Evolutionary conservation across 2,797 vertebrate genomes (phyloP).

Genomic region (Periparus ater): DNA sequence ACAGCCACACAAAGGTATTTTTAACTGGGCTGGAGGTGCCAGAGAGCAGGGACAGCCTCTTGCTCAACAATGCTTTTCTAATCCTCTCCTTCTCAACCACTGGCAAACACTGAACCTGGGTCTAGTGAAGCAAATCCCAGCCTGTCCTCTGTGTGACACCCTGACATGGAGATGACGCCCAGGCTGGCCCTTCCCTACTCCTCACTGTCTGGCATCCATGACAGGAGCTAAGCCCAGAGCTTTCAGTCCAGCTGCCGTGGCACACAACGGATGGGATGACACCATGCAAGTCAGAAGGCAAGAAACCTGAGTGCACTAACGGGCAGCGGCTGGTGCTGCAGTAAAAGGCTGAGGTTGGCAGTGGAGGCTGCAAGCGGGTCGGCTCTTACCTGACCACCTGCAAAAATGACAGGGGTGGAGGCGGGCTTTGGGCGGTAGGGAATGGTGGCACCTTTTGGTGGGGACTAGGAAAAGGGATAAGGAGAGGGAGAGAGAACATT

Average conservation of each 20-base stretch:
- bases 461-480: conserved; percentile 93
- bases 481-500: conserved; percentile 85
- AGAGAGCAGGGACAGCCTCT: neutral
- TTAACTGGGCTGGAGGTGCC: neutral
- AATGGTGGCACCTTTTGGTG: conserved; percentile 99
- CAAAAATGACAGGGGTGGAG: conserved; percentile 99
- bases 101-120: neutral
- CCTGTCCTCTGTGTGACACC: neutral
- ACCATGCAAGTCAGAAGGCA: conserved; percentile 85
- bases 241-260: conserved; percentile 50
- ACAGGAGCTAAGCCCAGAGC: conserved; percentile 38
- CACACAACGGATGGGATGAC: conserved; percentile 61
- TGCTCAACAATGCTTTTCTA: neutral
- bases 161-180: neutral
- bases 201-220: neutral
- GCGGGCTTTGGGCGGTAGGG: conserved; percentile 99
- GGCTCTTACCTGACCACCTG: conserved; percentile 99
- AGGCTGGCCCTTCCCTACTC: neutral
- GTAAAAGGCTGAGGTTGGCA: conserved; percentile 99
- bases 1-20: neutral
- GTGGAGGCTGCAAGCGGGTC: conserved; percentile 97
- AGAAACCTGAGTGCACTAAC: conserved; percentile 98
- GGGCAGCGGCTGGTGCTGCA: conserved; percentile 99
- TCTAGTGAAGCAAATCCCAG: neutral
- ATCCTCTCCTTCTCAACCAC: neutral